These are phyloP conservation scores for Nycticebus coucang DNA, from an alignment of 2,113 vertebrate genomes.

Conservation along the genomic window DNA sequence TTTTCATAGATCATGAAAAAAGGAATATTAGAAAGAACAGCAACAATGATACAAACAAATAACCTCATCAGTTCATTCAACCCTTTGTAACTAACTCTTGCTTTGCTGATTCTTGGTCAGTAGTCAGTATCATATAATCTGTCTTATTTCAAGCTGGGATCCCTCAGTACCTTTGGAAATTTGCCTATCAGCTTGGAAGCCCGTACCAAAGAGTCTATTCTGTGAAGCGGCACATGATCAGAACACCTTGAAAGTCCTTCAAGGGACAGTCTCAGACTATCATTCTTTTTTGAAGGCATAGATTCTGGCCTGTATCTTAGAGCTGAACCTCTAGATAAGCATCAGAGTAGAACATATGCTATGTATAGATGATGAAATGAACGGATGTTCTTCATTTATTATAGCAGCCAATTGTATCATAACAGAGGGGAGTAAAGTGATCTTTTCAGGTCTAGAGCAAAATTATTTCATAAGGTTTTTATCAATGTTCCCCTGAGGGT, in stretches of 20 bases:
- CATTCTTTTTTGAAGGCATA: neutral
- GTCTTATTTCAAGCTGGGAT: neutral
- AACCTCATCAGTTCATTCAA: neutral
- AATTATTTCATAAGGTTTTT: neutral
- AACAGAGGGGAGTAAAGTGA: neutral
- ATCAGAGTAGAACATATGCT: neutral
- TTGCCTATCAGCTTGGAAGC: neutral
- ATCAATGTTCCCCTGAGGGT: neutral
- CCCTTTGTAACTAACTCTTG: neutral
- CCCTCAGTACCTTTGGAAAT: neutral
- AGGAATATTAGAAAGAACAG: neutral
- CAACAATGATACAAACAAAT: neutral
- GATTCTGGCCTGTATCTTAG: neutral
- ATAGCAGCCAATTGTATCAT: neutral
- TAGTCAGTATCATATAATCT: neutral
- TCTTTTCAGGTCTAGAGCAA: neutral
- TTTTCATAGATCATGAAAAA: neutral
- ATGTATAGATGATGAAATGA: neutral
- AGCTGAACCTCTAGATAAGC: neutral
- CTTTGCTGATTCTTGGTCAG: neutral
- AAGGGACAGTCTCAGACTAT: neutral
- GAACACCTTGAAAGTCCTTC: neutral
- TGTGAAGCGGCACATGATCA: neutral
- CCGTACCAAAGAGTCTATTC: neutral
- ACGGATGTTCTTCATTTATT: neutral